Evolutionary conservation across 2,797 vertebrate species (phyloP), one percentile per base, ranked within the genome.

Genomic region (Ispidina lecontei): DNA sequence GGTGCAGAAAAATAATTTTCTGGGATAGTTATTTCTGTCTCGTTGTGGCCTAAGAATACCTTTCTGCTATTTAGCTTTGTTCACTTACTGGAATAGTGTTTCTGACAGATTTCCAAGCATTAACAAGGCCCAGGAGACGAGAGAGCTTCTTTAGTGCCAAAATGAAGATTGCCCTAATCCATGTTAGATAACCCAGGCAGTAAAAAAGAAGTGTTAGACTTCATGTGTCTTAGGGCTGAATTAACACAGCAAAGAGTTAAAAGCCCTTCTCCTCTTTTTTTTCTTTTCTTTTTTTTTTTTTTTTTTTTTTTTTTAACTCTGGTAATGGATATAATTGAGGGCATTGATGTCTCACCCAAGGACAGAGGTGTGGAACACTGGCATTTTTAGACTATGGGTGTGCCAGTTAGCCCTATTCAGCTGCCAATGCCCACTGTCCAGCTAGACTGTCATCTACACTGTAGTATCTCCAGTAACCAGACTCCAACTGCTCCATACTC

Each of bases 41-140:
- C 77, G 28, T 51, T 91, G 86, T 82, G 84, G 18, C 80, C 80
- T 60, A 70, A 64, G 80, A 91, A 93, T 79, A 86, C 84, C 78
- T 90, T 93, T 84, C 88, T 94, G 86, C 77, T 94, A 41, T 71
- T 96, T 87, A 79, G 77, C 64, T 86, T 63, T 90, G 84, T 70
- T 90, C 68, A 3, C 18, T 63, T 65, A 70, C 63, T 39, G 80
- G 44, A 90, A 44, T 19, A 86, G 41, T 0, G 10, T 67, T 86
- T 63, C 81, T 92, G 89, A 92, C 69, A 87, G 56, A 76, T 87
- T 94, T 95, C 86, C 91, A 84, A 90, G 31, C 4, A 41, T 82
- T 94, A 93, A 88, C 80, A 86, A 94, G 86, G 68, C 93, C 86
- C 1, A 0, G 23, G 94, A 68, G 83, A 90, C 77, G 70, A 55